Conservation (phyloP, 1,140 invertebrate genomes). For the Drosophila busckii region DNA sequence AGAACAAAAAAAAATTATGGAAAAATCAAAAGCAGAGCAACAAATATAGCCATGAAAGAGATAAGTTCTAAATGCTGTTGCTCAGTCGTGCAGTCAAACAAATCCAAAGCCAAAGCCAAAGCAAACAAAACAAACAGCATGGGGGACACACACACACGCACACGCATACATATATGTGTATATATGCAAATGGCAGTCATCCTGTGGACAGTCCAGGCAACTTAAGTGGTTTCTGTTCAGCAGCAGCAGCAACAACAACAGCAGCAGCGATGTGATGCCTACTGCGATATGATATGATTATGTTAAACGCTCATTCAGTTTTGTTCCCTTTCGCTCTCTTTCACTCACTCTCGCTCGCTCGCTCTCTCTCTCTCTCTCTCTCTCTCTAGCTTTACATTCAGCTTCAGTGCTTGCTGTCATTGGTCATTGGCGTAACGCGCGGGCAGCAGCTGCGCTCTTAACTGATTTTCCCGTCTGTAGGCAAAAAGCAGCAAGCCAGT, state of each 20-base stretch:
- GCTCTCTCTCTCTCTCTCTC: slow-evolving; percentile 28
- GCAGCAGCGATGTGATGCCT: slow-evolving; percentile 63
- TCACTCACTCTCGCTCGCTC: slow-evolving; percentile 42
- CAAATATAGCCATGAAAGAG: slow-evolving; percentile 63
- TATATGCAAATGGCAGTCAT: slow-evolving; percentile 72
- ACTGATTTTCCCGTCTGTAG: slow-evolving; percentile 67
- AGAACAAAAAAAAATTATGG: slow-evolving; percentile 15
- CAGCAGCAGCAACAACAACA: slow-evolving; percentile 15
- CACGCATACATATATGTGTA: slow-evolving; percentile 17
- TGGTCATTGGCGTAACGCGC: slow-evolving; percentile 59
- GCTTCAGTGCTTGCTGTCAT: slow-evolving; percentile 28
- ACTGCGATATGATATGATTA: slow-evolving; percentile 74
- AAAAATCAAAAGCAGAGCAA: slow-evolving; percentile 57
- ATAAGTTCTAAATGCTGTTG: slow-evolving; percentile 62
- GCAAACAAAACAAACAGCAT: slow-evolving; percentile 28
- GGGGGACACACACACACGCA: not conserved
- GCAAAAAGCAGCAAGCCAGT: slow-evolving; percentile 47
- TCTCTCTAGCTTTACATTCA: slow-evolving; percentile 18
- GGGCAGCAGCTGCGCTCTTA: slow-evolving; percentile 61
- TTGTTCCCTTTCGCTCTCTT: slow-evolving; percentile 38
- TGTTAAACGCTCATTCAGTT: slow-evolving; percentile 75
- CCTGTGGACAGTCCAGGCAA: slow-evolving; percentile 47
- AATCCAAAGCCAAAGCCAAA: slow-evolving; percentile 40
- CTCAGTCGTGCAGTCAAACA: slow-evolving; percentile 46
- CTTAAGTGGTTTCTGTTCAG: slow-evolving; percentile 63